These are phyloP conservation scores for Spilogale gracilis DNA, from an alignment of 2,113 vertebrate genomes.

Conservation along the genomic window DNA sequence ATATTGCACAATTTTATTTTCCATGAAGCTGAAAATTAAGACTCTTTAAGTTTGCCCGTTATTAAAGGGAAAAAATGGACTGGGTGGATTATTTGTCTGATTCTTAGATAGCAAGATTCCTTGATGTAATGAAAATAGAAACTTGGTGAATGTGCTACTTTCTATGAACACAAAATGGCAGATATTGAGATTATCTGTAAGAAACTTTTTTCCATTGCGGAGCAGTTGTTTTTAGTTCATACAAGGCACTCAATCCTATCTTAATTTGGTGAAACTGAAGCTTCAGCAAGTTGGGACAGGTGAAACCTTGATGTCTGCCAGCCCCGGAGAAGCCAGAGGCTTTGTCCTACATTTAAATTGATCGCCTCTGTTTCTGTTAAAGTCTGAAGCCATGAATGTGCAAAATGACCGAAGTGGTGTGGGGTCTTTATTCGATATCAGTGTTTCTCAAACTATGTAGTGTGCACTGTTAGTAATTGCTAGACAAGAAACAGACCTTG, in stretches of 20 bases:
- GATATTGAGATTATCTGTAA: neutral
- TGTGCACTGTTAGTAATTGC: neutral
- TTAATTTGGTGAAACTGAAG: neutral
- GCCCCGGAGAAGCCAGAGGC: neutral
- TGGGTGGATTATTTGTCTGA: neutral
- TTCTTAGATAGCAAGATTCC: neutral
- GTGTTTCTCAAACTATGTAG: neutral
- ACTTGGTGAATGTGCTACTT: neutral
- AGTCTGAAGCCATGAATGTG: neutral
- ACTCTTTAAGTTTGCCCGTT: neutral
- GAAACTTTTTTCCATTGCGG: neutral
- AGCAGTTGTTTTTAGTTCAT: neutral
- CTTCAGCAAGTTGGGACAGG: neutral
- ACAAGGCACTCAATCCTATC: neutral
- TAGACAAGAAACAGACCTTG: neutral
- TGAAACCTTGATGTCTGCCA: neutral
- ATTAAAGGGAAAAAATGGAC: neutral
- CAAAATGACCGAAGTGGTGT: neutral
- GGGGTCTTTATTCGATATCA: neutral
- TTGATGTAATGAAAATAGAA: neutral
- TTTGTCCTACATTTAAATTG: neutral
- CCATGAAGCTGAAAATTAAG: neutral
- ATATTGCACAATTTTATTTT: neutral
- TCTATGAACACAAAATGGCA: neutral
- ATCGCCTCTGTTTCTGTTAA: neutral